phyloP scores from a whole-genome alignment of 1,140 invertebrate species.

The Leptopilina boulardi region DNA sequence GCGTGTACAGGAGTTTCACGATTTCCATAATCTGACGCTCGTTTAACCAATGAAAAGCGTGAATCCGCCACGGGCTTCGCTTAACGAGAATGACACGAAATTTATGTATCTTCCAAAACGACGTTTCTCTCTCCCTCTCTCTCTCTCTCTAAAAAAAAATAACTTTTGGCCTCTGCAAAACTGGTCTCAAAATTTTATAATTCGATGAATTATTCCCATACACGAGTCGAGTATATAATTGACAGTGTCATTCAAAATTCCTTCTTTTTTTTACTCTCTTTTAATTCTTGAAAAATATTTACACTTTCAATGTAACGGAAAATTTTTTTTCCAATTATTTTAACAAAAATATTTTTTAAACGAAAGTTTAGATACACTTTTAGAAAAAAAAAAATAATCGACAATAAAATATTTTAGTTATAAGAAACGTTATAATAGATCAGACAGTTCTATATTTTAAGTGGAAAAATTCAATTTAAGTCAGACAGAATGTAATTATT shows the following conservation, averaged over 20 bases:
- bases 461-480: too few species aligned
- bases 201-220: neutral
- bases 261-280: neutral
- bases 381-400: too few species aligned
- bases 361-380: too few species aligned
- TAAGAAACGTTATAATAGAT: too few species aligned
- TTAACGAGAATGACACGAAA: conserved; percentile 44
- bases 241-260: conserved; percentile 2
- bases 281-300: neutral
- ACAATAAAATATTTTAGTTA: too few species aligned
- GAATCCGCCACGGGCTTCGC: conserved; percentile 37
- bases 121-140: conserved; percentile 1
- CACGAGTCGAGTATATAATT: neutral
- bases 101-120: conserved; percentile 38
- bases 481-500: too few species aligned
- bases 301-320: too few species aligned
- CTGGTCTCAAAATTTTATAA: neutral
- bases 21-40: conserved; percentile 70
- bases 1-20: conserved; percentile 49
- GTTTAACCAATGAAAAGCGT: conserved; percentile 64
- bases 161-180: conserved; percentile 29
- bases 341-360: too few species aligned
- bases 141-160: neutral
- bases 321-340: too few species aligned
- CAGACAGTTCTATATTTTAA: too few species aligned